Conservation (phyloP, 2,797 vertebrate species). For the Phrynocephalus guinanensis region DNA sequence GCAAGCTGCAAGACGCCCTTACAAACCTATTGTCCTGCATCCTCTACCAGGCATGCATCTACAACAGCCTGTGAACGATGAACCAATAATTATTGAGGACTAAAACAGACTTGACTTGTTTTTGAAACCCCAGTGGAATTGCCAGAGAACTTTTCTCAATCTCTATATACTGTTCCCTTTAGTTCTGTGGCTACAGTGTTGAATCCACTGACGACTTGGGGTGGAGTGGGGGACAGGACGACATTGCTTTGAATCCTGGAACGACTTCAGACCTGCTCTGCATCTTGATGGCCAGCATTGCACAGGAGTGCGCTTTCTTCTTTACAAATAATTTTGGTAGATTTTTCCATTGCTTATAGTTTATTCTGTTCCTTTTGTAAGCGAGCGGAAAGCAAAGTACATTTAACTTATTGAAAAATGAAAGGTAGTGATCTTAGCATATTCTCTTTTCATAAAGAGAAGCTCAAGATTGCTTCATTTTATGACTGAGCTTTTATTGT, state of each 20-base stretch:
- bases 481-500: slow-evolving; percentile 76
- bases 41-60: slow-evolving; percentile 81
- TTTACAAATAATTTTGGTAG: slow-evolving; percentile 55
- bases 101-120: slow-evolving; percentile 57
- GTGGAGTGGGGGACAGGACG: slow-evolving; percentile 77
- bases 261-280: slow-evolving; percentile 69
- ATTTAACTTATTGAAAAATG: slow-evolving; percentile 92
- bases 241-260: slow-evolving; percentile 77
- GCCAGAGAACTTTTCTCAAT: slow-evolving; percentile 55
- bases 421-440: slow-evolving; percentile 74
- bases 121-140: slow-evolving; percentile 8
- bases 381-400: slow-evolving; percentile 74
- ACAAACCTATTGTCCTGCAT: slow-evolving; percentile 79
- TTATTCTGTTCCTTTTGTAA: slow-evolving; percentile 80
- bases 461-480: slow-evolving; percentile 80
- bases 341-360: slow-evolving; percentile 66
- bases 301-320: slow-evolving; percentile 30
- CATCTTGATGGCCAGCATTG: slow-evolving; percentile 76
- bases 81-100: slow-evolving; percentile 84
- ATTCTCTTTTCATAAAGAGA: slow-evolving; percentile 89
- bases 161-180: slow-evolving; percentile 52
- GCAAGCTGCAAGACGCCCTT: slow-evolving; percentile 80
- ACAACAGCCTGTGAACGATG: slow-evolving; percentile 82
- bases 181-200: slow-evolving; percentile 67
- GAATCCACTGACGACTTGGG: slow-evolving; percentile 55